These are phyloP conservation scores for Lasioglossum villosulum DNA, from an alignment of 2,888 invertebrate genomes.

Conservation along the genomic window DNA sequence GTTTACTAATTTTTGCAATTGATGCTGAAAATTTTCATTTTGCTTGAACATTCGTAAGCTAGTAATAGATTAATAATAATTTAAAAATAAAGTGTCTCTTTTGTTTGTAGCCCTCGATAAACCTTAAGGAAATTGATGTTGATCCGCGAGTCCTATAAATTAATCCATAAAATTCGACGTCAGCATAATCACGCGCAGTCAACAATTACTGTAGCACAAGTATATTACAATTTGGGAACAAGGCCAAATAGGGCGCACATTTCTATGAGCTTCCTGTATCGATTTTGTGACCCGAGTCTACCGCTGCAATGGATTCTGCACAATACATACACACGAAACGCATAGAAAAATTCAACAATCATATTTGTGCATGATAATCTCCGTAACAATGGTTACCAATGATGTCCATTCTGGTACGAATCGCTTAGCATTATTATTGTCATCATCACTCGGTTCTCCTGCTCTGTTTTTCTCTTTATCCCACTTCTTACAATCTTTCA, in stretches of 20 bases:
- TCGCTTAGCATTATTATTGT: constrained; percentile 80
- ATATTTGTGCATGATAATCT: not conserved
- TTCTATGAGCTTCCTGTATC: constrained; percentile 8
- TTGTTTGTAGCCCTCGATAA: not conserved
- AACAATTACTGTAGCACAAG: not conserved
- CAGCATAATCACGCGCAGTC: not conserved
- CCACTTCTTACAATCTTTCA: constrained; percentile 48
- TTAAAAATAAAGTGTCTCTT: not conserved
- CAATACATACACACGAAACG: not conserved
- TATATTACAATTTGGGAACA: not conserved
- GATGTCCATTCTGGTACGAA: constrained; percentile 70
- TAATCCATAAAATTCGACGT: not conserved
- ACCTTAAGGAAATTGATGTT: not conserved
- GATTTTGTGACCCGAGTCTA: not conserved
- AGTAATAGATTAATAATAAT: not conserved
- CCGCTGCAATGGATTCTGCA: not conserved
- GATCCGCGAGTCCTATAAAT: not conserved
- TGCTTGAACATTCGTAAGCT: not conserved
- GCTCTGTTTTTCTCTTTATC: constrained; percentile 17
- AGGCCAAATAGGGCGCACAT: constrained; percentile 13
- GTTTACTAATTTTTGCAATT: not conserved
- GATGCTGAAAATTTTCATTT: not conserved
- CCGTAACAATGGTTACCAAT: not conserved
- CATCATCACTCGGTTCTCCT: constrained; percentile 73
- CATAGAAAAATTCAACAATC: not conserved